Conservation (phyloP, 1,140 invertebrate genomes). For the Drosophila micromelanica region DNA sequence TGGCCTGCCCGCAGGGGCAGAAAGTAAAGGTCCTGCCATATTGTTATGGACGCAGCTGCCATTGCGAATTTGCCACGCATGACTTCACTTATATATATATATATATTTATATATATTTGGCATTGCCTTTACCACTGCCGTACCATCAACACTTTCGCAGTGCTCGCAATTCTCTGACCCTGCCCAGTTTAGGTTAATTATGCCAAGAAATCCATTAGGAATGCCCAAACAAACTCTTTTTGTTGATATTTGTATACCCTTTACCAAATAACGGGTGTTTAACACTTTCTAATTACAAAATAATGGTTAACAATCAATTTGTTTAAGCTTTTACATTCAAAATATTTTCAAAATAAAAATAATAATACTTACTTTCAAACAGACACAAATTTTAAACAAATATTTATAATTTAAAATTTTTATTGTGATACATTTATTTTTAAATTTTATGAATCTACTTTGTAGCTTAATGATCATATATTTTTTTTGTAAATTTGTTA, state of each 20-base stretch:
- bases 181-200: constrained; percentile 69
- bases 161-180: constrained; percentile 9
- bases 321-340: too few relatives aligned
- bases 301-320: too few relatives aligned
- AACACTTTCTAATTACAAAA: too few relatives aligned
- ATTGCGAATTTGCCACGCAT: constrained; percentile 70
- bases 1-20: background rate
- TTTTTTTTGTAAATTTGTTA: too few relatives aligned
- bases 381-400: too few relatives aligned
- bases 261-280: background rate
- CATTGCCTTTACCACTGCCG: constrained; percentile 45
- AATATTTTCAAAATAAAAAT: too few relatives aligned
- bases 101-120: constrained; percentile 47
- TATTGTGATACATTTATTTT: too few relatives aligned
- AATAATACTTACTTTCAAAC: too few relatives aligned
- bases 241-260: constrained; percentile 58
- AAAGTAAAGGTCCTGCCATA: constrained; percentile 24
- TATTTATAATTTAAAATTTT: too few relatives aligned
- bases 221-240: constrained; percentile 34
- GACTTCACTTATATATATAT: constrained; percentile 65
- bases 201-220: constrained; percentile 76
- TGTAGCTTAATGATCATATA: too few relatives aligned
- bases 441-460: too few relatives aligned
- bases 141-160: constrained; percentile 65
- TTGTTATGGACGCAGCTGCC: constrained; percentile 70